phyloP scores from a whole-genome alignment of 2,888 invertebrate species.

The Sclerodermus sp. region DNA sequence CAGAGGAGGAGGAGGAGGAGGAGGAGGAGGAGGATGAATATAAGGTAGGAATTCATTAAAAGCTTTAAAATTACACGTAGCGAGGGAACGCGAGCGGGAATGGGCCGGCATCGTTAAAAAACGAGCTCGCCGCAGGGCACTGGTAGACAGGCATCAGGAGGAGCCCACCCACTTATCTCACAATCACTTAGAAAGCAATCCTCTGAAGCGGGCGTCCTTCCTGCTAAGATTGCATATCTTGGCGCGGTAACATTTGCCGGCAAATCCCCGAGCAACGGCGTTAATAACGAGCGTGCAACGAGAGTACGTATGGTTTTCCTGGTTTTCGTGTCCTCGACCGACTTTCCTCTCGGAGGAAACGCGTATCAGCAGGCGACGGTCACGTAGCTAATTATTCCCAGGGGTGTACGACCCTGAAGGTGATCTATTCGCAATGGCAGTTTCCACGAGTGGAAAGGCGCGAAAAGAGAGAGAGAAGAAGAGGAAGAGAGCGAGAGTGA shows the following conservation, averaged over 20 bases:
- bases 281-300: constrained; percentile 34
- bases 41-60: too few species aligned
- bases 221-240: constrained; percentile 34
- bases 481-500: background rate
- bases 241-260: constrained; percentile 30
- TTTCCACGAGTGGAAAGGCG: constrained; percentile 44
- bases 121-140: too few species aligned
- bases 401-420: constrained; percentile 45
- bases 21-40: too few species aligned
- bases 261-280: constrained; percentile 32
- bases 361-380: constrained; percentile 35
- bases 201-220: constrained; percentile 19
- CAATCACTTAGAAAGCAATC: constrained; percentile 39
- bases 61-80: too few species aligned
- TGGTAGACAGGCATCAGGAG: constrained; percentile 2
- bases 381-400: constrained; percentile 53
- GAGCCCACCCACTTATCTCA: constrained; percentile 32
- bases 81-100: too few species aligned
- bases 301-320: constrained; percentile 32
- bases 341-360: background rate
- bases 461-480: constrained; percentile 24
- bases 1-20: too few species aligned
- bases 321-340: constrained; percentile 3
- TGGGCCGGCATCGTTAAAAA: too few species aligned
- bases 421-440: constrained; percentile 46